Evolutionary conservation across 2,888 invertebrate genomes (phyloP), one percentile per base, ranked within the genome.

Genomic region (Eristalinus sepulchralis): DNA sequence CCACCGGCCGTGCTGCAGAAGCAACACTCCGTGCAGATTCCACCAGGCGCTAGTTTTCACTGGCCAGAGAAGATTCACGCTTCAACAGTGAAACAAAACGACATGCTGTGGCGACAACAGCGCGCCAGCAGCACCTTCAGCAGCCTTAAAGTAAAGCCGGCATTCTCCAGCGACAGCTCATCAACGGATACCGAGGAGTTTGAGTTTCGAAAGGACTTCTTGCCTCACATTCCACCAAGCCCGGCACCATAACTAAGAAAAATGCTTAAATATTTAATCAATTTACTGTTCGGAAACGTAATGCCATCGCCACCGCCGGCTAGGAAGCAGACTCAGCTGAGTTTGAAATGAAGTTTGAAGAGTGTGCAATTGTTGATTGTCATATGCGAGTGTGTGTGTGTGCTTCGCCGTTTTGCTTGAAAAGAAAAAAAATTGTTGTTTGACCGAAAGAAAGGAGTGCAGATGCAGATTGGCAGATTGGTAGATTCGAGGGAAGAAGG

Each of bases 11-110:
- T 89, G 60, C 36, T 83, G 27, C 71, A 73, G 31, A 85, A 81
- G 20, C 85, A 88, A 70, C 33, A 68, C 53, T 77, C 83, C 2
- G 57, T 83, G 22, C 85, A 73, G 66, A 60, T 79, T 31, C 81
- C 86, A 39, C 66, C 88, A 9, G 82, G 76, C 5, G 72, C 87
- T 10, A 91, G 91, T 70, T 93, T 93, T 87, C 93, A 93, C 60
- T 93, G 93, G 93, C 93, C 93, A 0, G 93, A 93, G 89, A 92
- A 92, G 89, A 93, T 93, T 79, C 92, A 92, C 77, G 93, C 90
- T 4, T 92, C 93, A 3, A 90, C 92, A 1, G 91, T 93, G 33
- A 92, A 92, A 88, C 93, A 92, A 84, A 92, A 93, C 85, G 92
- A 92, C 77, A 76, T 92, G 82, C 89, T 92, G n/a, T 91, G 91